phyloP scores from a whole-genome alignment of 2,113 vertebrate genomes.

The Bubo blakistoni region DNA sequence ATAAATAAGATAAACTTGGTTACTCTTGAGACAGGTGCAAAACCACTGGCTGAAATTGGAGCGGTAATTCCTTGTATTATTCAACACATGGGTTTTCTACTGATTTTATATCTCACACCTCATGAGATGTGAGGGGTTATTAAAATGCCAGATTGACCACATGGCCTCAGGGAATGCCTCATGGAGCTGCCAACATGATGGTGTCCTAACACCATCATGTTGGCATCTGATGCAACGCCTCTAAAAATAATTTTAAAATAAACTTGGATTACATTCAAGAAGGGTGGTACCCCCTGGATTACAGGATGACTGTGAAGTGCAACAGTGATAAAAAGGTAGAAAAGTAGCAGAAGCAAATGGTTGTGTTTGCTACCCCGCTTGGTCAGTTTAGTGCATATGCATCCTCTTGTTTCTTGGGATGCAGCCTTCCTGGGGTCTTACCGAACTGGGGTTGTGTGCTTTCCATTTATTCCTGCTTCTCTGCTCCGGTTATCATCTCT shows the following conservation, averaged over 20 bases:
- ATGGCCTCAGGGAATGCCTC: not conserved
- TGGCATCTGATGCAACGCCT: not conserved
- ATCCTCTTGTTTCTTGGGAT: not conserved
- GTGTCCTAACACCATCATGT: rapidly evolving
- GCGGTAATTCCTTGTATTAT: not conserved
- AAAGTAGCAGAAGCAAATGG: not conserved
- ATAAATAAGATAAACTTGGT: not conserved
- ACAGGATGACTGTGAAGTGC: not conserved
- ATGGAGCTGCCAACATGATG: not conserved
- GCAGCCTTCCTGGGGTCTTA: not conserved
- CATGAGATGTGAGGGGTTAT: not conserved
- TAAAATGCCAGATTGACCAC: not conserved
- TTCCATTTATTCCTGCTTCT: not conserved
- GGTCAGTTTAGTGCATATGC: not conserved
- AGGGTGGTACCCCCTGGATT: not conserved
- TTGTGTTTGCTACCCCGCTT: not conserved
- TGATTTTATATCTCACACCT: not conserved
- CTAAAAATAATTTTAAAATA: not conserved
- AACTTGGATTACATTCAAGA: not conserved
- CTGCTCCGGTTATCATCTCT: not conserved
- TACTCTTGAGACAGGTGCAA: not conserved
- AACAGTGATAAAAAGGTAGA: not conserved
- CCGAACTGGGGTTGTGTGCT: not conserved
- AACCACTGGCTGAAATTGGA: not conserved
- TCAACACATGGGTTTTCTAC: not conserved